phyloP scores from a whole-genome alignment of 2,113 vertebrate species.

The Scytalopus superciliaris region DNA sequence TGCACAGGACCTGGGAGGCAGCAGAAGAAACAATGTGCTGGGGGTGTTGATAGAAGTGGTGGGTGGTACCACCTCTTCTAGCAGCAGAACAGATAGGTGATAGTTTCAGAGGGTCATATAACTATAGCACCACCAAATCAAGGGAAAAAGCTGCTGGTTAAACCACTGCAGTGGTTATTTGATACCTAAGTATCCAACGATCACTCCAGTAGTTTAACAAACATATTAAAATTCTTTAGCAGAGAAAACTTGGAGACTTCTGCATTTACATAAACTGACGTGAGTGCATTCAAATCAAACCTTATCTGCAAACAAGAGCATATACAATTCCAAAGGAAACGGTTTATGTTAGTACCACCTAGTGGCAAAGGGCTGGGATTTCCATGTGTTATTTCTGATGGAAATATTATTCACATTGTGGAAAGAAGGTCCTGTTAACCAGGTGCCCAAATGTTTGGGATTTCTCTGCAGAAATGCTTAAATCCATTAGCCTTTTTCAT shows the following conservation, averaged over 20 bases:
- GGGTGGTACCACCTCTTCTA: neutral
- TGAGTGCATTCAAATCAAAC: neutral
- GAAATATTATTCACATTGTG: neutral
- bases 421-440: neutral
- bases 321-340: neutral
- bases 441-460: neutral
- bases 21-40: neutral
- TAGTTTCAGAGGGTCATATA: neutral
- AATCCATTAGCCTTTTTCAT: neutral
- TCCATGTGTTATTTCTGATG: neutral
- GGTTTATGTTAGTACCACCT: conserved; percentile 37
- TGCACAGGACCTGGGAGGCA: neutral
- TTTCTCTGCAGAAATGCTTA: neutral
- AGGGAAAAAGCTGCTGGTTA: neutral
- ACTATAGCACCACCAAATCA: neutral
- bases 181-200: neutral
- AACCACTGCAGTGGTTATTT: neutral
- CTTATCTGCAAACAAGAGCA: neutral
- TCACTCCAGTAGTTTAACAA: neutral
- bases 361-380: conserved; percentile 4
- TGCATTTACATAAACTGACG: neutral
- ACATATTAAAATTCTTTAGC: neutral
- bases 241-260: neutral
- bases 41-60: neutral
- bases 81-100: neutral